Evolutionary conservation across 2,113 vertebrate genomes (phyloP), one percentile per base, ranked within the genome.

Genomic region (Reinhardtius hippoglossoides): DNA sequence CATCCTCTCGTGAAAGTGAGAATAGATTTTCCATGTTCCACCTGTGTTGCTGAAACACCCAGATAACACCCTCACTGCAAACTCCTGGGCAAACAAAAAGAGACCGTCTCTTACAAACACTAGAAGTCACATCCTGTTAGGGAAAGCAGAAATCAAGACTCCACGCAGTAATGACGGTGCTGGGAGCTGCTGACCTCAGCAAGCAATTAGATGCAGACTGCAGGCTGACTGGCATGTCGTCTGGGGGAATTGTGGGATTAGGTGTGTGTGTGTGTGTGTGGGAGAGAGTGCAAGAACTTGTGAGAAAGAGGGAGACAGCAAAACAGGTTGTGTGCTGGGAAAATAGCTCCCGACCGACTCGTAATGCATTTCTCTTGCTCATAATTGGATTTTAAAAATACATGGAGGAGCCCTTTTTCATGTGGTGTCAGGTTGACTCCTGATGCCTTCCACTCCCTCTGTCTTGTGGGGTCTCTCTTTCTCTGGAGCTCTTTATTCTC

Each of bases 351-450:
- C 70, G 12, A 40, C 46, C 50, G 27, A 82, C 42, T 48, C 16
- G 27, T 46, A 86, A 90, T 68, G 64, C 59, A 63, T 84, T 81
- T 80, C 40, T 80, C 71, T 78, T 13, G 20, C 73, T 87, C 72
- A 83, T 91, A 90, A 92, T 90, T 90, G 87, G 85, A 88, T 91
- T 88, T 90, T 72, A 85, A 89, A 89, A 92, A 93, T 87, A 92
- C 83, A 92, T 81, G 86, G 67, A 83, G 63, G 20, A 5, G 67
- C 67, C 64, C 63, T 80, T 89, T 31, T 84, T 63, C 67, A 78
- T 62, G 76, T 57, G 74, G 42, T 76, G 77, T 78, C 67, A 69
- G 65, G 71, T 64, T 65, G 78, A 74, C 50, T 62, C 58, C 46
- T 63, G 67, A 65, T 61, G 55, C 44, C 14, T 80, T 62, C 63